These are phyloP conservation scores for Bathynomus jamesi DNA, from an alignment of 1,140 invertebrate genomes.

Conservation along the genomic window DNA sequence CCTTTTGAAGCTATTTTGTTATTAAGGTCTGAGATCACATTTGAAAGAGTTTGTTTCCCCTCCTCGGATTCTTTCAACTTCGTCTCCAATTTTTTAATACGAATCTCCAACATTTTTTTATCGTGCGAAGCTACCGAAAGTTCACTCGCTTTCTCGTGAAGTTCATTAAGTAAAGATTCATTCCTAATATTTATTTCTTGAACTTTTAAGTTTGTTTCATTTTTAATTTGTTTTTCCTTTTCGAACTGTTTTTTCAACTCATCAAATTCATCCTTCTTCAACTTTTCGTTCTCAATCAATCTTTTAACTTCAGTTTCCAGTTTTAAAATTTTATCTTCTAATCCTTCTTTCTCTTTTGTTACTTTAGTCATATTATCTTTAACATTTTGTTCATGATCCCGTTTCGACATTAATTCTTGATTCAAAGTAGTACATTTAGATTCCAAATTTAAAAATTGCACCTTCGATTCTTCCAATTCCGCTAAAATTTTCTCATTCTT, in stretches of 20 bases:
- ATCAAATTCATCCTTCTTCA: neutral
- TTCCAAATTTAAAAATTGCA: neutral
- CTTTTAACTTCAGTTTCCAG: neutral
- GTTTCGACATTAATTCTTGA: neutral
- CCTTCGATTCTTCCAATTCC: neutral
- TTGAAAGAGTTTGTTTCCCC: too few relatives aligned
- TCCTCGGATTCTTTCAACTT: neutral
- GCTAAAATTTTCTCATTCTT: neutral
- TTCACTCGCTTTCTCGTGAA: neutral
- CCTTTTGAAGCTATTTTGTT: neutral
- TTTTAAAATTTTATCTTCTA: neutral
- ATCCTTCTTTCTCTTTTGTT: neutral
- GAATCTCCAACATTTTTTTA: neutral
- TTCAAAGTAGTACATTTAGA: neutral
- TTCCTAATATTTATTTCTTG: neutral
- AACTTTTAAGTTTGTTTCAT: neutral
- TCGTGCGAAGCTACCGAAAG: too few relatives aligned
- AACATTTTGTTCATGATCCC: neutral
- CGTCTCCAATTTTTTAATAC: neutral
- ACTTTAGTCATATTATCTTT: neutral
- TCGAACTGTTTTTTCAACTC: neutral
- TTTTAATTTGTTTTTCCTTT: neutral
- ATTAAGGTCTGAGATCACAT: neutral
- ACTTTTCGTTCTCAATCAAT: neutral
- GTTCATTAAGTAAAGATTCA: neutral